Evolutionary conservation across 2,888 invertebrate genomes (phyloP).

Genomic region (Horisme vitalbata): DNA sequence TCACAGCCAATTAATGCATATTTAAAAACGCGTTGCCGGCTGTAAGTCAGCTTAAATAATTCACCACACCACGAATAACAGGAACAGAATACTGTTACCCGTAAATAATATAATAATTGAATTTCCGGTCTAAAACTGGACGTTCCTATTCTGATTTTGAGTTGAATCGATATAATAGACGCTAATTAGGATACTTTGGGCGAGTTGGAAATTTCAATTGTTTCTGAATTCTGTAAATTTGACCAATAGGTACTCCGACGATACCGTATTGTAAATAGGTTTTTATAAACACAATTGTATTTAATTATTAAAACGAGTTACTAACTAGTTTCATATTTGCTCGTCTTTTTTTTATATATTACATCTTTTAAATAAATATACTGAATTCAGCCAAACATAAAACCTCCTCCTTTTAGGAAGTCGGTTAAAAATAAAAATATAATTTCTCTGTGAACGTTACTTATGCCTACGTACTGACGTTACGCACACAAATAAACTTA

Average conservation of each 20-base stretch:
- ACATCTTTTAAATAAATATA: too few species aligned
- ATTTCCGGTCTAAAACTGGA: constrained; percentile 33
- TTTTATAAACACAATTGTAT: too few species aligned
- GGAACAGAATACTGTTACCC: constrained; percentile 16
- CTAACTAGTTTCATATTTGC: too few species aligned
- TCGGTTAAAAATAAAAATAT: too few species aligned
- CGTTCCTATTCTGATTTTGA: constrained; percentile 11
- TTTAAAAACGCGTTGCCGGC: constrained; percentile 24
- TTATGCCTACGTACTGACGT: too few species aligned
- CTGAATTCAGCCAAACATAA: too few species aligned
- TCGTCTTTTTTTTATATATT: too few species aligned
- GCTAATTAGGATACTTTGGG: constrained; percentile 14
- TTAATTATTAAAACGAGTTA: too few species aligned
- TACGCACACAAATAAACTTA: too few species aligned
- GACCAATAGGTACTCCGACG: too few species aligned
- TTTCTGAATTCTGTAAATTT: constrained; percentile 1
- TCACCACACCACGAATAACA: constrained; percentile 22
- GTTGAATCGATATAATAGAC: constrained; percentile 9
- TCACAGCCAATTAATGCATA: constrained; percentile 32
- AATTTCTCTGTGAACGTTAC: too few species aligned
- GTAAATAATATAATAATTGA: constrained; percentile 41
- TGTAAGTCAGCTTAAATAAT: constrained; percentile 30
- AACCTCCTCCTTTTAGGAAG: too few species aligned
- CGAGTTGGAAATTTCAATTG: neutral
- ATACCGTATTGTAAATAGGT: neutral